phyloP scores from a whole-genome alignment of 2,797 vertebrate genomes.

The Molossus alvarezi region DNA sequence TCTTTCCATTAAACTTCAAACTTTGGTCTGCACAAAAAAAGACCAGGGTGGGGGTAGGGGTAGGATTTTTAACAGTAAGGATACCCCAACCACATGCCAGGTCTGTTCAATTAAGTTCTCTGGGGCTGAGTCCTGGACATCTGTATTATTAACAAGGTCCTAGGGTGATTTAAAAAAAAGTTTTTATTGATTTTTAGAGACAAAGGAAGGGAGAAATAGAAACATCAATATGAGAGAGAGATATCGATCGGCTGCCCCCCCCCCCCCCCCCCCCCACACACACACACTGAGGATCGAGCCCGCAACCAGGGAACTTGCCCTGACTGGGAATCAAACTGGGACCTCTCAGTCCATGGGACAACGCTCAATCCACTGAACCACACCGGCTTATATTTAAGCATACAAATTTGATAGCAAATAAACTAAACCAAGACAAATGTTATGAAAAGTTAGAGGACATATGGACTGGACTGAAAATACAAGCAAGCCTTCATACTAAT shows the following conservation, averaged over 20 bases:
- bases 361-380: no score
- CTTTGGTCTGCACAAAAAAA: not conserved
- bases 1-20: conserved; percentile 54
- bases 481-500: not conserved
- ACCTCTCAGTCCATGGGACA: no score
- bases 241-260: no score
- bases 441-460: conserved; percentile 42
- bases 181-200: no score
- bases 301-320: no score
- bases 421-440: conserved; percentile 8
- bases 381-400: not conserved
- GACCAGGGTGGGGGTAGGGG: not conserved
- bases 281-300: no score
- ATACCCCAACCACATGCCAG: not conserved
- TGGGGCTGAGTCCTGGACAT: not conserved
- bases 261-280: no score
- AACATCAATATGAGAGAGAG: no score
- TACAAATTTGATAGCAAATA: not conserved
- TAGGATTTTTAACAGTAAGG: not conserved
- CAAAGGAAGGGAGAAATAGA: no score
- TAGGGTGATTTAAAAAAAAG: not conserved
- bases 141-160: conserved; percentile 9
- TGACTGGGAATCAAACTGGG: no score
- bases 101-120: not conserved
- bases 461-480: conserved; percentile 43